These are phyloP conservation scores for Andrena flavipes DNA, from an alignment of 2,888 invertebrate species.

Conservation along the genomic window DNA sequence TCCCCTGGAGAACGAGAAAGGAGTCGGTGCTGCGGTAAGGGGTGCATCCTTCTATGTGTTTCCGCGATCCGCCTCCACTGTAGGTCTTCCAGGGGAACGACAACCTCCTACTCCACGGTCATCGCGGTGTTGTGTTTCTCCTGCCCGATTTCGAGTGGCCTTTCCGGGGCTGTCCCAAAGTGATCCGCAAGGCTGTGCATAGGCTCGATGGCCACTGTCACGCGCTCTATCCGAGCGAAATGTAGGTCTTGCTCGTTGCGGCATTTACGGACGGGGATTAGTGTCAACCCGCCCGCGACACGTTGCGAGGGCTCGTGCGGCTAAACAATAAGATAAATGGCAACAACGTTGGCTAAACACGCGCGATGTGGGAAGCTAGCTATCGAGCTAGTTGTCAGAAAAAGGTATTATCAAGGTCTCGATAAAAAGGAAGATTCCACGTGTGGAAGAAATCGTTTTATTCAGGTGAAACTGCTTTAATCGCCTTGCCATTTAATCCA, in stretches of 20 bases:
- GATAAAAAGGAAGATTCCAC: neutral
- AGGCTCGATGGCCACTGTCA: too few relatives aligned
- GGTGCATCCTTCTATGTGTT: constrained; percentile 38
- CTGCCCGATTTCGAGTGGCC: too few relatives aligned
- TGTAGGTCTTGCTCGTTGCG: too few relatives aligned
- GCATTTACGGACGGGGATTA: too few relatives aligned
- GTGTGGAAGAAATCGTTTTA: neutral
- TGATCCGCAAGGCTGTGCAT: too few relatives aligned
- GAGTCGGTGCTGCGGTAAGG: constrained; percentile 78
- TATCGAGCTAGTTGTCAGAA: neutral
- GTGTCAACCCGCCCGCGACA: too few relatives aligned
- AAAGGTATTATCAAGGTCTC: neutral
- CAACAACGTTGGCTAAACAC: neutral
- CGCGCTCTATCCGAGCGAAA: too few relatives aligned
- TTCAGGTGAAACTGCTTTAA: neutral
- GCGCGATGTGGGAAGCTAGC: neutral
- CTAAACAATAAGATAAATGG: neutral
- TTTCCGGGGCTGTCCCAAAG: too few relatives aligned
- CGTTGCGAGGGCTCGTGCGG: too few relatives aligned
- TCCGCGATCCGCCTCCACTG: neutral
- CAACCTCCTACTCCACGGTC: neutral
- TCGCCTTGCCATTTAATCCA: neutral
- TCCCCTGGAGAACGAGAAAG: constrained; percentile 78
- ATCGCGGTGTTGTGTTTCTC: too few relatives aligned
- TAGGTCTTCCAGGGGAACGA: neutral